Conservation (phyloP, 2,888 invertebrate genomes). For the Eupeodes luniger region DNA sequence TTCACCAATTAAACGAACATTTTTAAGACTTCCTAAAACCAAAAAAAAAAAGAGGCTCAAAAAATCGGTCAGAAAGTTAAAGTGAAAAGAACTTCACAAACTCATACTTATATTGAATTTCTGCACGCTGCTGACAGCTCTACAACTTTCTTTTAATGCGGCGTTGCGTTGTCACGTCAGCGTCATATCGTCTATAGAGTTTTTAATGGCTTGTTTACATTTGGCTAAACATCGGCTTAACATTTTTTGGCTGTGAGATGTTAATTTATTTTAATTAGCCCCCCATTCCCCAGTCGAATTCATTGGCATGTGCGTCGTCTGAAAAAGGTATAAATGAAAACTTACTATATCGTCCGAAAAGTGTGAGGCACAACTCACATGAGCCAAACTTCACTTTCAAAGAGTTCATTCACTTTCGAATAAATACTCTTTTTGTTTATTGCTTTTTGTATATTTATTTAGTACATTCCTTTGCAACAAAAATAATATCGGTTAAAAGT, state of each 20-base stretch:
- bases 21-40: constrained; percentile 18
- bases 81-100: constrained; percentile 38
- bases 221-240: constrained; percentile 19
- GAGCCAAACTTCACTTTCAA: constrained; percentile 35
- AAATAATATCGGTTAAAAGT: constrained; percentile 6
- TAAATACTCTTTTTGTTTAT: not conserved
- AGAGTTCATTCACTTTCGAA: constrained; percentile 74
- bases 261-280: constrained; percentile 35
- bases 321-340: not conserved
- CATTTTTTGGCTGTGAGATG: constrained; percentile 17
- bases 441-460: not conserved
- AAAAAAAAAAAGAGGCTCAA: not conserved
- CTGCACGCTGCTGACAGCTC: constrained; percentile 38
- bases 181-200: not conserved
- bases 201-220: constrained; percentile 43
- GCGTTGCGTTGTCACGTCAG: not conserved
- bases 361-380: not conserved
- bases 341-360: not conserved
- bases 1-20: constrained; percentile 28
- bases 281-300: not conserved
- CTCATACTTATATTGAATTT: constrained; percentile 44
- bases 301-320: not conserved
- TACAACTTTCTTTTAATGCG: constrained; percentile 57
- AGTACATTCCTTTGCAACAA: constrained; percentile 27
- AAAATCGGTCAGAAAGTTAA: constrained; percentile 11